Conservation (phyloP, 2,888 invertebrate species). For the Stomorhina lunata region DNA sequence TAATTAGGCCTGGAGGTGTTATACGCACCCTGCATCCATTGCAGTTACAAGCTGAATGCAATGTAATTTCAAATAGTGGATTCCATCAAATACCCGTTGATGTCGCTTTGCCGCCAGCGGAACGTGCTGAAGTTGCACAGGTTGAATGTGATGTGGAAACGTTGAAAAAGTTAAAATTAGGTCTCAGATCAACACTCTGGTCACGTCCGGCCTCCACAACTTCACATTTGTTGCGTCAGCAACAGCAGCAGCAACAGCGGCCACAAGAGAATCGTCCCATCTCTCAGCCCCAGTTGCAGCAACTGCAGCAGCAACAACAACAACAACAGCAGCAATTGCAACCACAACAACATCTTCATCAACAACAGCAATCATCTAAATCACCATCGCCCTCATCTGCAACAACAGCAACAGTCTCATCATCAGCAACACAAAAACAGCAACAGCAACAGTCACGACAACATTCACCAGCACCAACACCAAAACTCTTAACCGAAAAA, state of each 20-base stretch:
- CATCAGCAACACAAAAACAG: constrained; percentile 72
- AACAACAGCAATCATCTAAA: constrained; percentile 74
- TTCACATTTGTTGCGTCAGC: constrained; percentile 75
- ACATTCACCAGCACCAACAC: constrained; percentile 78
- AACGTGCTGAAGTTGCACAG: constrained; percentile 84
- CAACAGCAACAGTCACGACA: constrained; percentile 76
- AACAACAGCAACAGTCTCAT: constrained; percentile 73
- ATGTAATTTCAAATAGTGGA: constrained; percentile 72
- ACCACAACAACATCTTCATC: constrained; percentile 71
- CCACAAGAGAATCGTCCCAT: constrained; percentile 82
- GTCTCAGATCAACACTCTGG: constrained; percentile 86
- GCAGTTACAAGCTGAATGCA: constrained; percentile 80
- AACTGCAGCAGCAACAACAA: constrained; percentile 75
- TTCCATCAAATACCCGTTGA: constrained; percentile 70
- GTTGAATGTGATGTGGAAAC: constrained; percentile 88
- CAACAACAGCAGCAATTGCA: constrained; percentile 71
- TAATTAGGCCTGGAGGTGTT: constrained; percentile 79
- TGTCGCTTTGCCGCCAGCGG: constrained; percentile 62
- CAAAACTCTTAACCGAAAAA: constrained; percentile 82
- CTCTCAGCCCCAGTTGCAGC: constrained; percentile 74
- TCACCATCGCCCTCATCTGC: constrained; percentile 75
- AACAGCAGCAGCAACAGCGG: constrained; percentile 73
- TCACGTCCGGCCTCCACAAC: constrained; percentile 82
- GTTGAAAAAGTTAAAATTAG: constrained; percentile 86
- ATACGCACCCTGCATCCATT: constrained; percentile 85